Percentiles rank a stretch among this genome's conserved stretches.
These are phyloP conservation scores for Solenopsis invicta DNA, from an alignment of 1,140 invertebrate genomes.

Conservation along the genomic window DNA sequence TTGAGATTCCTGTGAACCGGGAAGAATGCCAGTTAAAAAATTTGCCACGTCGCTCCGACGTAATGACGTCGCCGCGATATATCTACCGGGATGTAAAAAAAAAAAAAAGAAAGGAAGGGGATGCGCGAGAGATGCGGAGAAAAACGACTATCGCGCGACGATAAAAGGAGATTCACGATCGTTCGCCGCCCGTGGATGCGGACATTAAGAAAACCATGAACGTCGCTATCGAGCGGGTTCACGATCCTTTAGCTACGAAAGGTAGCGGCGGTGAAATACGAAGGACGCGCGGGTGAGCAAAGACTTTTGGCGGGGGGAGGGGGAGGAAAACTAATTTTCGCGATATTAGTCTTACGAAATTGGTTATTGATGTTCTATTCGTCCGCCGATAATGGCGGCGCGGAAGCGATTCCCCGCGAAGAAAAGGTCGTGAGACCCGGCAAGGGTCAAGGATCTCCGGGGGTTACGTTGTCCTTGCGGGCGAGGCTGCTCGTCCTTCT, in stretches of 20 bases:
- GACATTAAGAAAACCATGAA: conserved; percentile 72
- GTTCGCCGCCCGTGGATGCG: conserved; percentile 34
- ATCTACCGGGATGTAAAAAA: conserved; percentile 20
- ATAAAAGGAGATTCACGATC: conserved; percentile 73
- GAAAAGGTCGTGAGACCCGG: conserved; percentile 70
- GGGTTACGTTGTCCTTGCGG: conserved; percentile 61
- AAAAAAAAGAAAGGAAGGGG: background rate
- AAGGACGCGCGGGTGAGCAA: conserved; percentile 44
- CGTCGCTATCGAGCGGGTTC: conserved; percentile 36
- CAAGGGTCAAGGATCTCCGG: conserved; percentile 70
- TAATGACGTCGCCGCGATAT: conserved; percentile 22
- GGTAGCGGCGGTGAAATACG: conserved; percentile 38
- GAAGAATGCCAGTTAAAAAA: conserved; percentile 25
- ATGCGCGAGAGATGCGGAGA: background rate
- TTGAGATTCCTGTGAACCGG: background rate
- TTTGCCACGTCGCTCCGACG: conserved; percentile 36
- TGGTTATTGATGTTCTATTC: conserved; percentile 85
- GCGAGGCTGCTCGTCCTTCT: conserved; percentile 67
- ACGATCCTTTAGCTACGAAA: conserved; percentile 71
- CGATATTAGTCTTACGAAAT: conserved; percentile 85
- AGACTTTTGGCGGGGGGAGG: conserved; percentile 23
- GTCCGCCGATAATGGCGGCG: conserved; percentile 74
- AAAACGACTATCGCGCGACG: conserved; percentile 63
- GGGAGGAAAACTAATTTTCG: conserved; percentile 83
- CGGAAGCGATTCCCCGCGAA: conserved; percentile 75